These are phyloP conservation scores for Coecobrya sp. DNA, from an alignment of 2,888 invertebrate species.

Conservation along the genomic window DNA sequence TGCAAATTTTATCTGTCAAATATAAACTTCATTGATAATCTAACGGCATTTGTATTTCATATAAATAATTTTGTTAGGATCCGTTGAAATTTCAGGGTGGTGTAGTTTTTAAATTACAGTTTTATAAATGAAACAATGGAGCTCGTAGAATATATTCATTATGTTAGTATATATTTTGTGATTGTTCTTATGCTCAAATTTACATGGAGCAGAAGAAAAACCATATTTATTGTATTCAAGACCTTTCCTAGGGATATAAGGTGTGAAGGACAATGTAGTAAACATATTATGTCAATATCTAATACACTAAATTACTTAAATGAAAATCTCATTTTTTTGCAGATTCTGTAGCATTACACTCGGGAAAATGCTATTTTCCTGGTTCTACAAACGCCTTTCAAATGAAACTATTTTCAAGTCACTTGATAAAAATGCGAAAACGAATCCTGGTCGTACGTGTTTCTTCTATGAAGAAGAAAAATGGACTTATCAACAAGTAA, in stretches of 20 bases:
- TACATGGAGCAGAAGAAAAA: conserved; percentile 51
- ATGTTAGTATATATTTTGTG: conserved; percentile 32
- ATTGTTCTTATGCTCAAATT: conserved; percentile 34
- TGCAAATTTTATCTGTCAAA: no score
- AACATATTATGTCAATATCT: background rate
- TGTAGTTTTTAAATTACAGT: background rate
- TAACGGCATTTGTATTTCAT: no score
- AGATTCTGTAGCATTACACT: conserved; percentile 34
- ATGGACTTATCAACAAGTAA: conserved; percentile 70
- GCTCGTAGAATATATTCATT: conserved; percentile 38
- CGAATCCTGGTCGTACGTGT: conserved; percentile 20
- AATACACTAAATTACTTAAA: background rate
- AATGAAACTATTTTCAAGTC: conserved; percentile 67
- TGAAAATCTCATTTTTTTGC: background rate
- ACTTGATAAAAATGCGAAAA: conserved; percentile 38
- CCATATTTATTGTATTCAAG: background rate
- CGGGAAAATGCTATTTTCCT: conserved; percentile 23
- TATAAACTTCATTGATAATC: no score
- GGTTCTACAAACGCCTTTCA: background rate
- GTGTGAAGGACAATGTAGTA: background rate
- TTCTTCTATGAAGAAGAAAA: conserved; percentile 69
- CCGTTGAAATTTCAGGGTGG: background rate
- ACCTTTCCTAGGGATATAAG: conserved; percentile 59
- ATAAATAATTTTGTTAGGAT: no score
- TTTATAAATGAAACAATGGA: conserved; percentile 37